Base-by-base conservation (phyloP, 2,797 vertebrate genomes). In the Semotilus atromaculatus region DNA sequence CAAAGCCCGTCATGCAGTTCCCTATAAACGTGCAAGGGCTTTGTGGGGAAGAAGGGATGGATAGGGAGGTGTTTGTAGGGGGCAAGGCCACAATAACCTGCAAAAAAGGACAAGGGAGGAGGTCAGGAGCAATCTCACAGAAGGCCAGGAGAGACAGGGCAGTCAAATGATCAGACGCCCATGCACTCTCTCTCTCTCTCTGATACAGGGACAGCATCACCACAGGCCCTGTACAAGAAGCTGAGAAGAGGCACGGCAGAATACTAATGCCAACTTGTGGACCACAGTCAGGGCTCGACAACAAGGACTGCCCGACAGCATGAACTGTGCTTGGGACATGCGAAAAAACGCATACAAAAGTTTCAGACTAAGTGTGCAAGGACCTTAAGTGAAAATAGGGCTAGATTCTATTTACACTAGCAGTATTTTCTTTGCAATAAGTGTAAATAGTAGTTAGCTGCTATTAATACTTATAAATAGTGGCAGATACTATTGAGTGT, bases 191-290 rank as follows among this genome's bases (percentile, higher is more conserved):
- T 60, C 80, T 51, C 73, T 82, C 73, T 43, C 74, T 82, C 43
- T 82, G 75, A 80, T 67, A 40, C 74, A 80, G 73, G 18, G 19
- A 80, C 71, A 82, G 31, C 60, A 85, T 72, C n/a, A 60, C 71
- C 79, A 68, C 78, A 85, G 67, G 84, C 86, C 48, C 72, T 88
- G 81, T 76, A 74, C 75, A 68, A 77, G 74, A 53, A 55, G 84
- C 66, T 23, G 31, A 67, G 68, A 45, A 58, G 73, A 73, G 19
- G 51, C 51, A 45, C 8, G 11, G 34, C 83, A 53, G 86, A 87
- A 88, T 90, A 89, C 80, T 72, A 87, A 88, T 85, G 66, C 19
- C 19, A 51, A 43, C 38, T n/a, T 53, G 71, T 66, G 36, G 71
- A 66, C 29, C 71, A 19, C 81, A 38, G 71, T 31, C 60, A 31